Evolutionary conservation across 2,888 invertebrate genomes (phyloP).

Genomic region (Hyposoter dolosus): DNA sequence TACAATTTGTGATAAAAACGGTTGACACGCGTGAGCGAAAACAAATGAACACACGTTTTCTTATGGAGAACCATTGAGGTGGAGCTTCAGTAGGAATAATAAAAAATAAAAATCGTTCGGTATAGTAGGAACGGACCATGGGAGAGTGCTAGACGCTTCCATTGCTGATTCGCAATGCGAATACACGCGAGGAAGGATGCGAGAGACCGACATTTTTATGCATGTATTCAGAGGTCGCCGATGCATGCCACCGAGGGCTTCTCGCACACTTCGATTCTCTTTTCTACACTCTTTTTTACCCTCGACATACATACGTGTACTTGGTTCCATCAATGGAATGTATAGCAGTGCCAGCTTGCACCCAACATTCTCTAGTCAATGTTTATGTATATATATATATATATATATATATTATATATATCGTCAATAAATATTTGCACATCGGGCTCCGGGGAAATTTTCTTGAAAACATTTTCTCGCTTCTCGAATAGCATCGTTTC

Average conservation of each 20-base stretch:
- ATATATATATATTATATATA: too few species aligned
- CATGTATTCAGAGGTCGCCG: constrained; percentile 78
- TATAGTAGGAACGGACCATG: constrained; percentile 30
- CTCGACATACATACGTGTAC: constrained; percentile 12
- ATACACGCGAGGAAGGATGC: constrained; percentile 51
- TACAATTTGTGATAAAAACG: background rate
- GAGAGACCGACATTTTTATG: constrained; percentile 78
- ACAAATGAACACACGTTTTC: background rate
- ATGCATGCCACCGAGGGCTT: constrained; percentile 72
- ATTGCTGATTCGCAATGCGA: constrained; percentile 38
- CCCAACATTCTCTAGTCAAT: constrained; percentile 63
- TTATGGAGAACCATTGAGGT: background rate
- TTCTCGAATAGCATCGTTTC: constrained; percentile 48
- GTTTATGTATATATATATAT: constrained; percentile 28
- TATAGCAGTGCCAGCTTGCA: constrained; percentile 73
- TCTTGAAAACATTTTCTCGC: constrained; percentile 72
- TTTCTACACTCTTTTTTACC: constrained; percentile 21
- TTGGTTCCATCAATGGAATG: constrained; percentile 65
- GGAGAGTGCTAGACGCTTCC: constrained; percentile 12
- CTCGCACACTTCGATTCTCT: constrained; percentile 10
- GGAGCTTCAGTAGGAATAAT: background rate
- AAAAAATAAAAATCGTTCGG: constrained; percentile 26
- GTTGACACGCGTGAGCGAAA: constrained; percentile 16
- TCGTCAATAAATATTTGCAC: constrained; percentile 79
- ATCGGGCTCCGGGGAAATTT: constrained; percentile 78